A percentile compares a stretch with the other conserved stretches of the same genome.
phyloP scores from a whole-genome alignment of 2,888 invertebrate genomes.

The Rotaria magnacalcarata region DNA sequence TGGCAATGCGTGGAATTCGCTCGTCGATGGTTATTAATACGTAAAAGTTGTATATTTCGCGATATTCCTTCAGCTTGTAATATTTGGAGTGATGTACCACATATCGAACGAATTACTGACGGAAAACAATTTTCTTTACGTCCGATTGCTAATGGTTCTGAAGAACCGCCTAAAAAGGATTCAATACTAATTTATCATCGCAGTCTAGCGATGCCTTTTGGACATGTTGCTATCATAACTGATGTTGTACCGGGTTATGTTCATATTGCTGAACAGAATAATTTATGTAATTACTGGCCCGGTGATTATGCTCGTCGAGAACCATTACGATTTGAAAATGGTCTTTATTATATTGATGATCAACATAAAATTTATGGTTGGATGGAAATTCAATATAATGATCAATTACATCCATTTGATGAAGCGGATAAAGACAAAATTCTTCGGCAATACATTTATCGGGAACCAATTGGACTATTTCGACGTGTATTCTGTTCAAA shows the following conservation, averaged over 20 bases:
- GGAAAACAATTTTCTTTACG: slow-evolving; percentile 9
- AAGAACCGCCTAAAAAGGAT: background rate
- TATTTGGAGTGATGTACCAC: background rate
- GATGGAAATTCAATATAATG: background rate
- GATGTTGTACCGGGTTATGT: background rate
- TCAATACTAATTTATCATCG: slow-evolving; percentile 12
- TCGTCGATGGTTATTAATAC: slow-evolving; percentile 26
- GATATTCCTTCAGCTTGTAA: background rate
- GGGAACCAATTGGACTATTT: background rate
- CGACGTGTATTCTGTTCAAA: background rate
- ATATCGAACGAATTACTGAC: slow-evolving; percentile 5
- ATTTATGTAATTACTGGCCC: background rate
- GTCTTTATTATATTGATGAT: slow-evolving; percentile 21
- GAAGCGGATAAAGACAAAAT: background rate
- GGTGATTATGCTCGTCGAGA: background rate
- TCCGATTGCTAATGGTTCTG: background rate
- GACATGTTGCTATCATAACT: slow-evolving; percentile 1
- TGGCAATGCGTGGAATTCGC: slow-evolving; percentile 32
- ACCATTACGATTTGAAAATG: slow-evolving; percentile 8
- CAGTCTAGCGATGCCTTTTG: background rate
- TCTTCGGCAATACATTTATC: background rate
- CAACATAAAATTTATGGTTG: background rate
- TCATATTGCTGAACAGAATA: slow-evolving; percentile 21
- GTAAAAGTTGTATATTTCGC: slow-evolving; percentile 21
- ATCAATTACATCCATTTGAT: background rate